phyloP scores from a whole-genome alignment of 2,113 vertebrate species.

The Chlorodrepanis virens region DNA sequence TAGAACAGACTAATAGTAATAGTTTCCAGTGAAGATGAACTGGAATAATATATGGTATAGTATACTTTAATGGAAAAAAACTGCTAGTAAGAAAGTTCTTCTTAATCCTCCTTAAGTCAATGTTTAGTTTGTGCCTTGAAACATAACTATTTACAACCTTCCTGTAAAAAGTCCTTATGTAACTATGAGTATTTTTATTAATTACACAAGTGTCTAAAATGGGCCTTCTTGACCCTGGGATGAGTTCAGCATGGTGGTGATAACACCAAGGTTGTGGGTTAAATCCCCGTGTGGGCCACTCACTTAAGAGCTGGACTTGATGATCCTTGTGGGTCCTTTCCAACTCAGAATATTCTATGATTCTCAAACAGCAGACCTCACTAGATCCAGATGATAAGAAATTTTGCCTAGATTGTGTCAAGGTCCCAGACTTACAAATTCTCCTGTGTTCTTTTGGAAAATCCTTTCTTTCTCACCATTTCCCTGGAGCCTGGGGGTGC shows the following conservation, averaged over 20 bases:
- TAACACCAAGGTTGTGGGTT: not conserved
- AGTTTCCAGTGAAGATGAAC: not conserved
- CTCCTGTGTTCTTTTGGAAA: not conserved
- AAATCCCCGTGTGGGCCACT: accelerated
- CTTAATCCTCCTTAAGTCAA: not conserved
- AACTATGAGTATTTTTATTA: not conserved
- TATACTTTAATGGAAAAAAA: not conserved
- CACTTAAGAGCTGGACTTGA: not conserved
- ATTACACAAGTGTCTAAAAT: not conserved
- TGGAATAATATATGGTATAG: not conserved
- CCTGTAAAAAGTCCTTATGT: not conserved
- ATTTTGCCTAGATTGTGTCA: not conserved
- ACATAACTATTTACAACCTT: not conserved
- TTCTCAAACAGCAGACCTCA: not conserved
- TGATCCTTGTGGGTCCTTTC: not conserved
- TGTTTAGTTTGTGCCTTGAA: not conserved
- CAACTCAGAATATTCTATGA: not conserved
- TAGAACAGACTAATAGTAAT: not conserved
- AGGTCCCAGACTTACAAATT: not conserved
- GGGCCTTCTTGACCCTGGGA: not conserved
- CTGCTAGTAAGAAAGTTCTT: not conserved
- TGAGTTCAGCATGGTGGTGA: not conserved
- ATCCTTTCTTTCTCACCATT: not conserved
- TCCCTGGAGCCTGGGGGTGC: not conserved
- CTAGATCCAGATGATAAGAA: not conserved